Evolutionary conservation across 2,113 vertebrate genomes (phyloP), one percentile per base, ranked within the genome.

Genomic region (Vimba vimba): DNA sequence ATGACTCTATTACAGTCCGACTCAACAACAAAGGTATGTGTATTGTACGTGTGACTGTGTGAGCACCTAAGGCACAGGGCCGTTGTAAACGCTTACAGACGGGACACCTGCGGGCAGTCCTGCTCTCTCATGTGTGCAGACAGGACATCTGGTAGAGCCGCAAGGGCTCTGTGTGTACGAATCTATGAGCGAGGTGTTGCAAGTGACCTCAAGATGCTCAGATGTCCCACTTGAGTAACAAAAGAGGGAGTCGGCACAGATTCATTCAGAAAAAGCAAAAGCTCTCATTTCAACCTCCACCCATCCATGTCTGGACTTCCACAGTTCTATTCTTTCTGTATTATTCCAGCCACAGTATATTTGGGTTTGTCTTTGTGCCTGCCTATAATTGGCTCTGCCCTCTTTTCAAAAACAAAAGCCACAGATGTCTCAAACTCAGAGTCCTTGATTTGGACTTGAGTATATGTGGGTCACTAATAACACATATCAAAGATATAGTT

Each of bases 371-470:
- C 80, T 69, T 69, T 82, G 45, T 82, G 45, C 64, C 64, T 52
- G 62, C 27, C 45, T 82, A 82, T 55, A 52, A 82, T 82, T 69
- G 62, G 45, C 62, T 82, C 64, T 82, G 79, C 11, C 79, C 79
- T 82, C 25, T 82, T 82, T 82, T 82, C 60, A 82, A 69, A 82
- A 33, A 69, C 45, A 82, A 69, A 52, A 68, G 25, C 59, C 59
- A 82, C 64, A n/a, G 27, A 82, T 33, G 64, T 69, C 45, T 69
- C 19, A 52, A 43, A n/a, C 25, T 68, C 25, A 15, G 45, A 52
- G 79, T 23, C 79, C 80, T 69, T 82, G 79, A 43, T 23, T 36
- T 52, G 11, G 62, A 36, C 79, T 82, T 82, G 64, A 69, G 43
- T 52, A 50, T 23, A 69, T 52, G 9, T 69, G 80, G 64, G 79